Conservation (phyloP, 2,888 invertebrate species). For the Microdon myrmicae region DNA sequence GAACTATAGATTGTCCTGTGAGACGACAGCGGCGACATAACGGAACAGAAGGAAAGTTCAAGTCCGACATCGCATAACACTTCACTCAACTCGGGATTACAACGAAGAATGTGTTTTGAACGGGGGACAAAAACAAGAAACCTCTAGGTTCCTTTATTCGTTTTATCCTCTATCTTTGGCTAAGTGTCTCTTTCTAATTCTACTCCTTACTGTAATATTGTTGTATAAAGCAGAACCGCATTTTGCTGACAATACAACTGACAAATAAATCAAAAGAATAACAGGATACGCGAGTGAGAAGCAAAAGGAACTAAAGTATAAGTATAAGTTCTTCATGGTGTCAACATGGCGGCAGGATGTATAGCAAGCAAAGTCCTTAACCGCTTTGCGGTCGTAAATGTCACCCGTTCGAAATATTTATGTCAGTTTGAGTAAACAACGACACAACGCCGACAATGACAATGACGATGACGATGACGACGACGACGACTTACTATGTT, state of each 20-base stretch:
- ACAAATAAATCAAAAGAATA: constrained; percentile 48
- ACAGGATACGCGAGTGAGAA: constrained; percentile 23
- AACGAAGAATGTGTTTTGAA: constrained; percentile 24
- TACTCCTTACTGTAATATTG: no score
- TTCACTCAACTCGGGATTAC: constrained; percentile 51
- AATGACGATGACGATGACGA: constrained; percentile 6
- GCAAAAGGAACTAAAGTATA: constrained; percentile 3
- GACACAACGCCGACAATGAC: no score
- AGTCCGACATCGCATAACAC: constrained; percentile 42
- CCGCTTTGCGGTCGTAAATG: constrained; percentile 52
- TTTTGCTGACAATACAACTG: constrained; percentile 48
- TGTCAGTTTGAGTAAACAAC: constrained; percentile 50
- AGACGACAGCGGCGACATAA: constrained; percentile 1
- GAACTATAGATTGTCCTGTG: constrained; percentile 43
- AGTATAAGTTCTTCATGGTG: constrained; percentile 18
- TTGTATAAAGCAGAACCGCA: constrained; percentile 10
- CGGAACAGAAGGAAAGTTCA: constrained; percentile 21
- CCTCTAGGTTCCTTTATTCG: constrained; percentile 20
- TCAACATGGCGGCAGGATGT: constrained; percentile 31
- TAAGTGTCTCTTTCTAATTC: no score
- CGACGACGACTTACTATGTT: constrained; percentile 7
- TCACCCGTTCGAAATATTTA: constrained; percentile 52
- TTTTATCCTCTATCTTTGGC: no score
- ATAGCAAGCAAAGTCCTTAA: constrained; percentile 45
- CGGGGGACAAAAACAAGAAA: constrained; percentile 18